Evolutionary conservation across 2,888 invertebrate genomes (phyloP).

Genomic region (Tridacna crocea): DNA sequence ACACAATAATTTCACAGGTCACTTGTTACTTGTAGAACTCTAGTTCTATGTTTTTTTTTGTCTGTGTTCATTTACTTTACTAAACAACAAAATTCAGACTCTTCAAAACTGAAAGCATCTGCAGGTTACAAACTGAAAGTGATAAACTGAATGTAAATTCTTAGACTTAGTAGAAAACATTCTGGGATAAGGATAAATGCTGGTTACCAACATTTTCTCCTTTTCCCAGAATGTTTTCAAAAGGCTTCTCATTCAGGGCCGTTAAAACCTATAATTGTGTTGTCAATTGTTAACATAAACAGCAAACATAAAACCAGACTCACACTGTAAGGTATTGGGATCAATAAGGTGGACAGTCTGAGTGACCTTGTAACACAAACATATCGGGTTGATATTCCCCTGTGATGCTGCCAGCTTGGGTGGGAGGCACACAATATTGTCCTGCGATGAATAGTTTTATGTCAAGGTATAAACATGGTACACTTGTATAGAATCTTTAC

Average conservation of each 20-base stretch:
- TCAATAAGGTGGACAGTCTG: constrained; percentile 97
- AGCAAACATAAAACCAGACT: too few species aligned
- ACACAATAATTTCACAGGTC: too few species aligned
- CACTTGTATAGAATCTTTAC: too few species aligned
- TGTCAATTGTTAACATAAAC: too few species aligned
- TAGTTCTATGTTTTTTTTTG: too few species aligned
- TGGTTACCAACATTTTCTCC: not conserved
- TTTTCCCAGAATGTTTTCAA: not conserved
- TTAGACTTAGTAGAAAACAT: not conserved
- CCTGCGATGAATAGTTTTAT: constrained; percentile 72
- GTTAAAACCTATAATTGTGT: too few species aligned
- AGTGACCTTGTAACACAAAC: constrained; percentile 94
- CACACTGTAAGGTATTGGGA: constrained; percentile 86
- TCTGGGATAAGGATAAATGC: not conserved
- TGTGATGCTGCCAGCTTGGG: constrained; percentile 93
- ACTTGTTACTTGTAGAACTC: too few species aligned
- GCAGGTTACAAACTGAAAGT: too few species aligned
- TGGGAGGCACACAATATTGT: constrained; percentile 92
- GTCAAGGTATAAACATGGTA: too few species aligned
- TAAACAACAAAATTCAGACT: too few species aligned
- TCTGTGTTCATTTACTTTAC: too few species aligned
- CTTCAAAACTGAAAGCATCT: too few species aligned
- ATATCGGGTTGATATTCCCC: constrained; percentile 94
- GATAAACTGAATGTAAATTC: not conserved
- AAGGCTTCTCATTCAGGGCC: not conserved